Evolutionary conservation across 2,888 invertebrate species (phyloP), one percentile per base, ranked within the genome.

Genomic region (Microctonus brassicae): DNA sequence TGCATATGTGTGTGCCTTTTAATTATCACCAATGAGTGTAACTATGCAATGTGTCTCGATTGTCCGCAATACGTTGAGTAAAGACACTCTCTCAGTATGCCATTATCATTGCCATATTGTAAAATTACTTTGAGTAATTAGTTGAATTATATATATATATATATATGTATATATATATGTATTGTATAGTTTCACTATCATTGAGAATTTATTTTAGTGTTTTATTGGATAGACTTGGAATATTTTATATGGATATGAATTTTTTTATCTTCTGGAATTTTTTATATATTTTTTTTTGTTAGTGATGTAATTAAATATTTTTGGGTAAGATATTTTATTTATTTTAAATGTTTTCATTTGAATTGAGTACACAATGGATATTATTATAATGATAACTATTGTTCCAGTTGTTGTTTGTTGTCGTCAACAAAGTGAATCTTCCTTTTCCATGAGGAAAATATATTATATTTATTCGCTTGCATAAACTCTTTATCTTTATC

Each of bases 11-110:
- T 76, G 75, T 80, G 77, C 78, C 80, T 78, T 78, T 79, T 82
- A 83, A 82, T 84, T 82, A 83, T 73, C 74, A 71, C 78, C 81
- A 83, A 82, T 80, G 80, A 79, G 75, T 69, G 66, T 57, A 70
- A 20, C 34, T 22, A 10, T 22, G 20, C 33, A 17, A 47, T 7
- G 47, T 1, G 17, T 47, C 17, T 47, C 7, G 9, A 20, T 17
- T 47, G 20, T 47, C 47, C 20, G 17, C 20, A 47, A 20, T 5
- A 9, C 17, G 17, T 20, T 47, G 17, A 20, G 7, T 7, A 17
- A 7, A n/a, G 17, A 47, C 17, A 47, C 47, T 47, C 20, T 7
- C 4, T 47, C 47, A 47, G 22, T 17, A 11, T 11, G 22, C 17
- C 20, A 60, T 57, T 57, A 34, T 34, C 22, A 34, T 60, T 13